These are phyloP conservation scores for Gandaritis pyraliata DNA, from an alignment of 2,888 invertebrate species.

Conservation along the genomic window DNA sequence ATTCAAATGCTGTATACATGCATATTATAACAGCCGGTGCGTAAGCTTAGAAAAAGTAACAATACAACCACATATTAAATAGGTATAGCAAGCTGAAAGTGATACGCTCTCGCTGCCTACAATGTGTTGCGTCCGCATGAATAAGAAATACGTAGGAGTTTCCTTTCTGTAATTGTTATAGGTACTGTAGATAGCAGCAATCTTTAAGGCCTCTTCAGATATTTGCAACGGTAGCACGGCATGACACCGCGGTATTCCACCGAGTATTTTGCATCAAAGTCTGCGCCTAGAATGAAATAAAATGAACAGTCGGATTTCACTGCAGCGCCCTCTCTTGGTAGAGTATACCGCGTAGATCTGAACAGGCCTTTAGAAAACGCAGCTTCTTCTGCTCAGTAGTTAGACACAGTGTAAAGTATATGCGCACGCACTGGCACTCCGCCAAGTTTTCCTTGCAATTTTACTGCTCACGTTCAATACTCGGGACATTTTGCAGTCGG, in stretches of 20 bases:
- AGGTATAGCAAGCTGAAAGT: conserved; percentile 38
- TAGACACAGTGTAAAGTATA: conserved; percentile 14
- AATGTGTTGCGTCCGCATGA: conserved; percentile 58
- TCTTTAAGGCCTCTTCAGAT: too few relatives aligned
- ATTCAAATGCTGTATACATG: not conserved
- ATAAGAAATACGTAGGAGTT: conserved; percentile 65
- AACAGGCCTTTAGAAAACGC: too few relatives aligned
- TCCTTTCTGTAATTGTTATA: conserved; percentile 69
- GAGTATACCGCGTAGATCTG: too few relatives aligned
- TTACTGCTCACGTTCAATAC: conserved; percentile 66
- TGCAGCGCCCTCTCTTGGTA: too few relatives aligned
- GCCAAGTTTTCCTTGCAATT: conserved; percentile 78
- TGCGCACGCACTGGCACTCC: conserved; percentile 57
- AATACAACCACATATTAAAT: too few relatives aligned
- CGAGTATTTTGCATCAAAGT: too few relatives aligned
- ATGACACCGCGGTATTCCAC: too few relatives aligned
- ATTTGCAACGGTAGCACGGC: too few relatives aligned
- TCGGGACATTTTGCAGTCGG: conserved; percentile 66
- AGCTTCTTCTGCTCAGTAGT: not conserved
- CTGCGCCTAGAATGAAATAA: too few relatives aligned
- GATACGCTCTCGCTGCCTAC: conserved; percentile 52
- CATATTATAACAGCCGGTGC: not conserved
- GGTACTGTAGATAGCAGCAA: conserved; percentile 48
- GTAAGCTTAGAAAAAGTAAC: conserved; percentile 32
- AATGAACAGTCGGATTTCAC: too few relatives aligned